A percentile compares a stretch with the other conserved stretches of the same genome.
phyloP scores from a whole-genome alignment of 2,888 invertebrate species.

The Gastrophysa polygoni region DNA sequence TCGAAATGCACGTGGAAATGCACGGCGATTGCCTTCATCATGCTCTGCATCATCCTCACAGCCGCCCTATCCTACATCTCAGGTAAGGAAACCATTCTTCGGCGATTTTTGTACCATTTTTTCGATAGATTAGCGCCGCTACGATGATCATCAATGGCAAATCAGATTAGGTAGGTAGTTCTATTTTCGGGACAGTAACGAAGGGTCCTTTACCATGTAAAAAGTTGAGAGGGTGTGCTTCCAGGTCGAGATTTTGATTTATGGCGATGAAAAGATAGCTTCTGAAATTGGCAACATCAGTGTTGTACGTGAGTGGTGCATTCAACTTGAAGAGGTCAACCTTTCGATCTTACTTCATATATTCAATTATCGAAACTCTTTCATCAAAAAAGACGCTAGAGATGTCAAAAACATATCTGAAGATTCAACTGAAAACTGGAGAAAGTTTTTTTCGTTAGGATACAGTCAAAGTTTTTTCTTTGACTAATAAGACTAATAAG shows the following conservation, averaged over 20 bases:
- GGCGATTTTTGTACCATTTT: not conserved
- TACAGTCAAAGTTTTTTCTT: no score
- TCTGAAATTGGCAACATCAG: not conserved
- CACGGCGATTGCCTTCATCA: conserved; percentile 85
- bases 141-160: conserved; percentile 21
- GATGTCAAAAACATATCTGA: no score
- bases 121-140: conserved; percentile 19
- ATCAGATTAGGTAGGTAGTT: conserved; percentile 23
- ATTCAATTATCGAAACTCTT: no score
- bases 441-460: no score
- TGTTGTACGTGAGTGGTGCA: no score
- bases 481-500: no score
- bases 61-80: conserved; percentile 87
- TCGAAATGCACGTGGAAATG: conserved; percentile 92
- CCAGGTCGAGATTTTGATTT: conserved; percentile 6
- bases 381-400: no score
- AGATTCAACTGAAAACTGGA: no score
- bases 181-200: conserved; percentile 8
- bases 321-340: no score
- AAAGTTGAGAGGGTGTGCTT: conserved; percentile 6
- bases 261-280: conserved; percentile 3
- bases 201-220: conserved; percentile 12
- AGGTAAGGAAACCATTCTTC: conserved; percentile 63
- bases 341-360: no score
- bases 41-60: conserved; percentile 80